A percentile compares a stretch with the other conserved stretches of the same genome.
These are phyloP conservation scores for Barypeithes pellucidus DNA, from an alignment of 2,888 invertebrate genomes.

Conservation along the genomic window DNA sequence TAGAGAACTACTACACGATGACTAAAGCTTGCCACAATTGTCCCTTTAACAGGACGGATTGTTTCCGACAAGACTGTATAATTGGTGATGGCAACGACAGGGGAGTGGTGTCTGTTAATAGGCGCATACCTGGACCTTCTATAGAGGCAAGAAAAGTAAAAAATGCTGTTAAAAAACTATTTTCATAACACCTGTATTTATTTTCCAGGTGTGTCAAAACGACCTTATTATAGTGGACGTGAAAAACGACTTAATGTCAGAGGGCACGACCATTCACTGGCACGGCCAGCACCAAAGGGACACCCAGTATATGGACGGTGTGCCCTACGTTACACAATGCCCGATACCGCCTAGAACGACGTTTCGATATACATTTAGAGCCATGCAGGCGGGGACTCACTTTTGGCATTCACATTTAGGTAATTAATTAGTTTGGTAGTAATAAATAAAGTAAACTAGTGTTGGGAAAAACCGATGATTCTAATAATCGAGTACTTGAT, in stretches of 20 bases:
- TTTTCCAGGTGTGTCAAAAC: conserved; percentile 84
- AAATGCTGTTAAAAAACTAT: too few species aligned
- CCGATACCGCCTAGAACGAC: conserved; percentile 84
- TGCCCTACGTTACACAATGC: conserved; percentile 89
- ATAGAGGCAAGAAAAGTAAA: conserved; percentile 80
- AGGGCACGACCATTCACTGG: conserved; percentile 92
- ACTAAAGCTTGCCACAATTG: conserved; percentile 92
- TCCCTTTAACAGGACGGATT: conserved; percentile 83
- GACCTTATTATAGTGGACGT: conserved; percentile 89
- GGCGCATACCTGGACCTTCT: conserved; percentile 90
- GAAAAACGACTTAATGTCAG: conserved; percentile 83
- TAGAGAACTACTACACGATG: conserved; percentile 89
- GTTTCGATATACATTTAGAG: conserved; percentile 84
- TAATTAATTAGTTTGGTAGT: conserved; percentile 62
- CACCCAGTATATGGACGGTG: conserved; percentile 92
- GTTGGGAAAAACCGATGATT: too few species aligned
- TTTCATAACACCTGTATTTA: background rate
- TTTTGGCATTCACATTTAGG: conserved; percentile 88
- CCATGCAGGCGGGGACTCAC: conserved; percentile 84
- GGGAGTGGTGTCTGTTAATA: conserved; percentile 85
- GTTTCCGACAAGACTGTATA: conserved; percentile 85
- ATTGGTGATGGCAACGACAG: conserved; percentile 87
- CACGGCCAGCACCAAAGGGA: conserved; percentile 88
- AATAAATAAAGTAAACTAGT: too few species aligned
- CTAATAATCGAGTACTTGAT: too few species aligned